Evolutionary conservation across 2,113 vertebrate genomes (phyloP).

Genomic region (Scatophagus argus): DNA sequence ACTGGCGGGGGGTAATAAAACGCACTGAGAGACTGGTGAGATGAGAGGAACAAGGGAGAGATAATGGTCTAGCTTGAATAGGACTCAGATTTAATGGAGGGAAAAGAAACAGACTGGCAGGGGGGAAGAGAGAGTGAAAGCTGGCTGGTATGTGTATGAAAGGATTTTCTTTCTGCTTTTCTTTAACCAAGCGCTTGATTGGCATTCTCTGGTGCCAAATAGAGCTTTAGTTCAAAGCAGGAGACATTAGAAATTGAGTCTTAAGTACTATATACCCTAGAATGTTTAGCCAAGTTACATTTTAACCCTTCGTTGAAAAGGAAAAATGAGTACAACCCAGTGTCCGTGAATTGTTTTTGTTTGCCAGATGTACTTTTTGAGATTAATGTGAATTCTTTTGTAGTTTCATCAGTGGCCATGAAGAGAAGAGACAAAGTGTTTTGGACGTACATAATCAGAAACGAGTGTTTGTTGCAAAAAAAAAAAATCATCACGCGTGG

Average conservation of each 20-base stretch:
- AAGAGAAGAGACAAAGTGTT: conserved; percentile 6
- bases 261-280: conserved; percentile 32
- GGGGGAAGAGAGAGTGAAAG: background rate
- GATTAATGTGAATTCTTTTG: conserved; percentile 44
- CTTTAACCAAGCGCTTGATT: conserved; percentile 43
- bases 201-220: conserved; percentile 61
- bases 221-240: conserved; percentile 47
- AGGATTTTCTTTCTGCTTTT: conserved; percentile 50
- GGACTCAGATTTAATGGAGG: conserved; percentile 35
- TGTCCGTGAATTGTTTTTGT: conserved; percentile 16
- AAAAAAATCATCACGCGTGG: conserved; percentile 2
- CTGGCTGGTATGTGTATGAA: conserved; percentile 31
- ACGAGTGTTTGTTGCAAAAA: conserved; percentile 11
- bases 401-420: background rate
- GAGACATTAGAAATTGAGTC: conserved; percentile 48
- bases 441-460: background rate
- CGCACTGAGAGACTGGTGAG: conserved; percentile 50
- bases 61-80: conserved; percentile 56
- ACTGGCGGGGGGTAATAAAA: conserved; percentile 45
- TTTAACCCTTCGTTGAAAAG: conserved; percentile 50
- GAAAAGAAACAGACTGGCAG: background rate
- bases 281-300: conserved; percentile 72
- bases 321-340: conserved; percentile 4
- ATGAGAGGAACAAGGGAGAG: conserved; percentile 26
- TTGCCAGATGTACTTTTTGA: conserved; percentile 48